These are phyloP conservation scores for Bactericera cockerelli DNA, from an alignment of 1,140 invertebrate species.

Conservation along the genomic window DNA sequence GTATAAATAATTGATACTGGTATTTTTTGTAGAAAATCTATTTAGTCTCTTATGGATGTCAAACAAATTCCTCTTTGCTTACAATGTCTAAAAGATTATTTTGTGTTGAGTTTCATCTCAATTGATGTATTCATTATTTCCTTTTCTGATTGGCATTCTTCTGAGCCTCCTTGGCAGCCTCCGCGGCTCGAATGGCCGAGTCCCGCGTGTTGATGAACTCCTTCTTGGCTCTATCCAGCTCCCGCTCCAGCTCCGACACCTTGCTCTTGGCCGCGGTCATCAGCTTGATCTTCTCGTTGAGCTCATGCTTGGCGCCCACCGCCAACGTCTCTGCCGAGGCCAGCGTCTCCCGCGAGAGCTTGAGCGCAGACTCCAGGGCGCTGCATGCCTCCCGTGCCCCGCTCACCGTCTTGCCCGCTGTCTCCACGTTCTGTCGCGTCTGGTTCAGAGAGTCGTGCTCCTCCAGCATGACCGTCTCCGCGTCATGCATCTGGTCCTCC, in stretches of 20 bases:
- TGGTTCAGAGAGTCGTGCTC: conserved; percentile 1
- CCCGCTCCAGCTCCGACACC: not conserved
- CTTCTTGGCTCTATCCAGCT: not conserved
- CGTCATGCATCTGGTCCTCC: conserved; percentile 5
- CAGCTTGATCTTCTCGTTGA: not conserved
- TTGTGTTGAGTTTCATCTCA: too few relatives aligned
- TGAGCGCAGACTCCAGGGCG: not conserved
- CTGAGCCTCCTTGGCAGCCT: not conserved
- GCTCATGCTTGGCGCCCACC: not conserved
- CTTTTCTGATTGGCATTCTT: not conserved
- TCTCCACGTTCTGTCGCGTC: not conserved
- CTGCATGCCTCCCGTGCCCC: not conserved
- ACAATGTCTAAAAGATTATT: too few relatives aligned
- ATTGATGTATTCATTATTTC: too few relatives aligned
- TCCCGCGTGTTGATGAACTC: not conserved
- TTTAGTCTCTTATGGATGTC: too few relatives aligned
- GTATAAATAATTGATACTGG: too few relatives aligned
- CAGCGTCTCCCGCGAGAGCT: not conserved
- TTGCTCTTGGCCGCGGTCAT: conserved; percentile 3
- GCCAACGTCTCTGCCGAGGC: not conserved
- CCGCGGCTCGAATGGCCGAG: not conserved
- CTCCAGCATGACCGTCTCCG: not conserved
- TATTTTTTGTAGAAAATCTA: too few relatives aligned
- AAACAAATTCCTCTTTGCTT: too few relatives aligned
- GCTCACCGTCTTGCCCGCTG: not conserved